Conservation (phyloP, 2,888 invertebrate species). For the Hyalella azteca region DNA sequence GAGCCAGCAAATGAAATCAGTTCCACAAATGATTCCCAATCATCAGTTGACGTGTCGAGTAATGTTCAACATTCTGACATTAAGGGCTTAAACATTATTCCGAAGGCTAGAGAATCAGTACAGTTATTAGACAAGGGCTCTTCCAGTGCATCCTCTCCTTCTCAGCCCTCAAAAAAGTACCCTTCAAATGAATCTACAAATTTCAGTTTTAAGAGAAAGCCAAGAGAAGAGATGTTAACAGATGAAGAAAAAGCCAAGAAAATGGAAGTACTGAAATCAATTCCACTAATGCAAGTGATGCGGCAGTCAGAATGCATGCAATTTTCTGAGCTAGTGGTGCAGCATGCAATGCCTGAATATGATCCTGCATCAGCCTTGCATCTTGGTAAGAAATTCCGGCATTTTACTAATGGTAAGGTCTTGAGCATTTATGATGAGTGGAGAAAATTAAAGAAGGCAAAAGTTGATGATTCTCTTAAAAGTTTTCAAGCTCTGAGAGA, state of each 20-base stretch:
- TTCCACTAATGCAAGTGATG: not conserved
- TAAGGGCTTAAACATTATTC: no score
- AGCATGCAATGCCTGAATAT: not conserved
- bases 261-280: not conserved
- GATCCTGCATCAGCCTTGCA: not conserved
- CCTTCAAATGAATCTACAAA: not conserved
- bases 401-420: conserved; percentile 44
- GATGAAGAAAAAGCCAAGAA: not conserved
- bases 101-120: no score
- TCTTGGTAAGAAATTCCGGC: not conserved
- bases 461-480: conserved; percentile 38
- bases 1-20: no score
- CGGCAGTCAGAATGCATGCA: not conserved
- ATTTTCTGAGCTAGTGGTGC: not conserved
- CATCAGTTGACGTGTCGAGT: no score
- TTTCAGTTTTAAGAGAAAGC: not conserved
- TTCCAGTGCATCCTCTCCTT: no score
- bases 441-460: conserved; percentile 46
- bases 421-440: conserved; percentile 50
- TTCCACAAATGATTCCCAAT: no score
- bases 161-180: no score
- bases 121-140: no score
- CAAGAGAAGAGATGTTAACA: not conserved
- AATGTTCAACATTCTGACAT: no score
- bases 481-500: conserved; percentile 39